Percentiles rank a stretch among this genome's conserved stretches.
These are phyloP conservation scores for Bathynomus jamesi DNA, from an alignment of 1,140 invertebrate species.

Conservation along the genomic window DNA sequence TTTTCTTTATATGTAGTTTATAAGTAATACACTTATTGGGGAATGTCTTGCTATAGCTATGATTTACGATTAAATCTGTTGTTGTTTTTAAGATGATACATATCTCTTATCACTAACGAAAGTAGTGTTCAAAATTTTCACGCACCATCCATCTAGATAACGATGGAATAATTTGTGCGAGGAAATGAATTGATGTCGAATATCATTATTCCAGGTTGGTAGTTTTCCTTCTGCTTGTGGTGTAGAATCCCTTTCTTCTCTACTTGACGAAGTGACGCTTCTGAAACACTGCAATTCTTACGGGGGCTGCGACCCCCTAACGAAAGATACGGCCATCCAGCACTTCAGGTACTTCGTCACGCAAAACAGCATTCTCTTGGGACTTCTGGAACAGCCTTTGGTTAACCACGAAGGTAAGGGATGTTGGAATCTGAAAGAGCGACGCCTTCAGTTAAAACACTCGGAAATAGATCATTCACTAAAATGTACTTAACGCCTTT, in stretches of 20 bases:
- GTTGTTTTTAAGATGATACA: too few relatives aligned
- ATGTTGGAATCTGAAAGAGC: too few relatives aligned
- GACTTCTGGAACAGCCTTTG: slow-evolving; percentile 80
- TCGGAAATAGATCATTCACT: too few relatives aligned
- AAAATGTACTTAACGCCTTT: too few relatives aligned
- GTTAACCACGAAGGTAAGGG: slow-evolving; percentile 52
- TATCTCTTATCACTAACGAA: too few relatives aligned
- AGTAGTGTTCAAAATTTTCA: too few relatives aligned
- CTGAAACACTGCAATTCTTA: slow-evolving; percentile 64
- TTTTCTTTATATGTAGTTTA: too few relatives aligned
- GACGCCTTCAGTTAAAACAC: too few relatives aligned
- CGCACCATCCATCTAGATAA: too few relatives aligned
- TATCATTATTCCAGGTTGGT: slow-evolving; percentile 51
- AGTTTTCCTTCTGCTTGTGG: slow-evolving; percentile 77
- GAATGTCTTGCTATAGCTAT: too few relatives aligned
- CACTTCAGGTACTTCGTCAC: slow-evolving; percentile 80
- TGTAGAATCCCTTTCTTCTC: slow-evolving; percentile 70
- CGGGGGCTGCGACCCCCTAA: slow-evolving; percentile 46
- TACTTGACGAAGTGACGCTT: slow-evolving; percentile 78
- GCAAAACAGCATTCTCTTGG: slow-evolving; percentile 80
- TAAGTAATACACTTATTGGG: too few relatives aligned
- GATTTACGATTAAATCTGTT: too few relatives aligned
- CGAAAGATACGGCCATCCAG: slow-evolving; percentile 51
- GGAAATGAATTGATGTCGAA: background rate
- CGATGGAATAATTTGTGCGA: background rate